phyloP scores from a whole-genome alignment of 2,797 vertebrate species.

The Crocodylus rhombifer region DNA sequence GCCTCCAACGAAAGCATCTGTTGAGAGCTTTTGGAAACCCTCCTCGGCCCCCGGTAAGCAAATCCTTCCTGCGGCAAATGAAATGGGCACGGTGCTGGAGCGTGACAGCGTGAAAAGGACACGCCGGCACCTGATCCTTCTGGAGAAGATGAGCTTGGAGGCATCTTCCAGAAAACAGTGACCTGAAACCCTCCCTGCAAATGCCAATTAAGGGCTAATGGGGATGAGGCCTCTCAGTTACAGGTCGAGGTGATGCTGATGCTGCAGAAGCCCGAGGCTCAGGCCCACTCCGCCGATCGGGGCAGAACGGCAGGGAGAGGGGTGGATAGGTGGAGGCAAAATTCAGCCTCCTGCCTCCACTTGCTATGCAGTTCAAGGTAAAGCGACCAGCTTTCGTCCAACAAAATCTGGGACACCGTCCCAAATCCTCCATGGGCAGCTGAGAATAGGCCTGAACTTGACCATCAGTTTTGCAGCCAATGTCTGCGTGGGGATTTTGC shows the following conservation, averaged over 20 bases:
- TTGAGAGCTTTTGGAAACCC: not conserved
- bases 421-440: no score
- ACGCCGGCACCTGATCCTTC: constrained; percentile 36
- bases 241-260: not conserved
- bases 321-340: not conserved
- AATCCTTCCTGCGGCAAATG: constrained; percentile 60
- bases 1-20: not conserved
- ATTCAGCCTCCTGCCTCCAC: accelerated
- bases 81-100: constrained; percentile 35
- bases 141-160: constrained; percentile 40
- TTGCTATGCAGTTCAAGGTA: not conserved
- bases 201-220: constrained; percentile 37
- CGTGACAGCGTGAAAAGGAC: constrained; percentile 57
- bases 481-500: no score
- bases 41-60: not conserved
- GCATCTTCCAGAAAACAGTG: constrained; percentile 40
- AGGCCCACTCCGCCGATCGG: accelerated
- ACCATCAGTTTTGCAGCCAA: no score
- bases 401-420: no score
- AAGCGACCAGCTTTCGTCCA: no score
- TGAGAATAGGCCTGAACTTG: no score
- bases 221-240: constrained; percentile 44
- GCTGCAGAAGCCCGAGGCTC: not conserved
- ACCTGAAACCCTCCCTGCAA: constrained; percentile 41
- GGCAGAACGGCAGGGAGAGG: not conserved